phyloP scores from a whole-genome alignment of 2,797 vertebrate species.

The Alfaro cultratus region DNA sequence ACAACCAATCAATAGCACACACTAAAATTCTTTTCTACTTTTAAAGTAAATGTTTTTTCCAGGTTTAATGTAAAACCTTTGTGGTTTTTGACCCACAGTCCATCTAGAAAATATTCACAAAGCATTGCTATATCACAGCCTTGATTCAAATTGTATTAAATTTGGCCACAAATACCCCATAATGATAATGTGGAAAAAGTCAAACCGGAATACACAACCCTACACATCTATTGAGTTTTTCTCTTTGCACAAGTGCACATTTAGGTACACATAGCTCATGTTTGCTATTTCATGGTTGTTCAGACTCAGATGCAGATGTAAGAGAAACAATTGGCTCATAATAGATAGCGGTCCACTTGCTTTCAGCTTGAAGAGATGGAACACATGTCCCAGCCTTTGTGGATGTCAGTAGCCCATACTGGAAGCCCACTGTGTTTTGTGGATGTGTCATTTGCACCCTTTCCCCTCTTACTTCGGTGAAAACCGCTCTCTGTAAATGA shows the following conservation, averaged over 20 bases:
- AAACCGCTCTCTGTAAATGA: conserved; percentile 85
- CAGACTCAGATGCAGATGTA: conserved; percentile 47
- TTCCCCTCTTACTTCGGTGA: conserved; percentile 81
- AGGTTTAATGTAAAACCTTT: no score
- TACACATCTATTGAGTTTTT: not conserved
- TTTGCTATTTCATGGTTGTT: conserved; percentile 29
- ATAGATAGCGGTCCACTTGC: conserved; percentile 42
- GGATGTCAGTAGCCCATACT: conserved; percentile 85
- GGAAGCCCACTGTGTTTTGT: conserved; percentile 86
- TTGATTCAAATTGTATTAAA: no score
- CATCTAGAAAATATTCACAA: no score
- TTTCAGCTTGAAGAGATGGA: conserved; percentile 75
- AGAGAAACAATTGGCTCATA: conserved; percentile 61
- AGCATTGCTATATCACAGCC: no score
- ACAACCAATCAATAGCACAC: no score
- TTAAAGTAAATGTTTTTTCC: no score
- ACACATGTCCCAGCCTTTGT: conserved; percentile 88
- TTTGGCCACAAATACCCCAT: no score
- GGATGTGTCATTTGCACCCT: conserved; percentile 90
- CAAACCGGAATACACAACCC: not conserved
- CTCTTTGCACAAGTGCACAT: conserved; percentile 5
- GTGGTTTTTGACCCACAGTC: no score
- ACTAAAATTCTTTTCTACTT: no score
- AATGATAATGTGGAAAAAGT: not conserved
- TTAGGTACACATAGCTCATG: conserved; percentile 16